These are phyloP conservation scores for Oscarella lobularis DNA, from an alignment of 37 sponge, comb jelly and placozoan genomes.

Conservation along the genomic window DNA sequence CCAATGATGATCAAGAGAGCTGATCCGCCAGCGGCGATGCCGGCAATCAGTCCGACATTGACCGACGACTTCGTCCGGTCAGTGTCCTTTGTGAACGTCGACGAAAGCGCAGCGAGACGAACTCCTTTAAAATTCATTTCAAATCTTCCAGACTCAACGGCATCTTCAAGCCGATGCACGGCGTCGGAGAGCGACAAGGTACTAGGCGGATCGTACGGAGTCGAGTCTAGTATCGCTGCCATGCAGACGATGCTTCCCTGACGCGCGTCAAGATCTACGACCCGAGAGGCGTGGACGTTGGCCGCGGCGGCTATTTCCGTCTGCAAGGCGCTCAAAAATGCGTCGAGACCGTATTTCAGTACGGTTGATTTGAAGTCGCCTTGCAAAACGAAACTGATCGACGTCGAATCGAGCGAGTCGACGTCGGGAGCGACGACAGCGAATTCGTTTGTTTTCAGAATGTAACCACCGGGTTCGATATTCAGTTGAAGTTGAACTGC, in stretches of 20 bases:
- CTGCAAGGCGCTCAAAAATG: not conserved
- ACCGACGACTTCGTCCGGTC: too few relatives aligned
- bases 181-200: not conserved
- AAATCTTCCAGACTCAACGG: too few relatives aligned
- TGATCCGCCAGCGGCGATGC: too few relatives aligned
- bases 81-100: too few relatives aligned
- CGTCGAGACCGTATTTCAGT: not conserved
- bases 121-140: too few relatives aligned
- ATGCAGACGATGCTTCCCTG: not conserved
- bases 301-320: conserved; percentile 6
- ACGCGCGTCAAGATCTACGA: conserved; percentile 14
- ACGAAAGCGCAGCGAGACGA: too few relatives aligned
- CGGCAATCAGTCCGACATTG: too few relatives aligned
- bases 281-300: conserved; percentile 35
- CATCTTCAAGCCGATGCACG: too few relatives aligned
- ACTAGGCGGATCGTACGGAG: not conserved
- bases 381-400: conserved; percentile 21
- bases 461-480: conserved; percentile 26
- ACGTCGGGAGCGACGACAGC: conserved; percentile 31
- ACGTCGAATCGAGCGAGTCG: conserved; percentile 1
- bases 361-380: not conserved
- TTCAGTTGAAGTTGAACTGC: conserved; percentile 30
- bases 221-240: not conserved
- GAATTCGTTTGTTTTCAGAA: conserved; percentile 18
- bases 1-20: too few relatives aligned